These are phyloP conservation scores for Sebastes fasciatus DNA, from an alignment of 2,113 vertebrate species.

Conservation along the genomic window DNA sequence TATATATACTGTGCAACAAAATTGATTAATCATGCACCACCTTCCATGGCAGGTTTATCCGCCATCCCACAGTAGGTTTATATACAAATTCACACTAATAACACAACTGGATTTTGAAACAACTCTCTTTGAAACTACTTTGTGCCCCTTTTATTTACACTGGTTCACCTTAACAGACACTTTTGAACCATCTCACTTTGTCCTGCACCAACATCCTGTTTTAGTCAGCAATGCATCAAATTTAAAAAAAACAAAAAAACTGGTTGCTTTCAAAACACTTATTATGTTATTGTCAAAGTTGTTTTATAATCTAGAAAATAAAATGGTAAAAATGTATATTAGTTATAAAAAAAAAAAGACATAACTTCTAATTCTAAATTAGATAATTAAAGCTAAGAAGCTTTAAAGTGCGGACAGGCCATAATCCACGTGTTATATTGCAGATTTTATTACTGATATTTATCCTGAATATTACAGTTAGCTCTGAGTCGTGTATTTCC, in stretches of 20 bases:
- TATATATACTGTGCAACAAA: not conserved
- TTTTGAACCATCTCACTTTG: not conserved
- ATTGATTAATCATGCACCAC: not conserved
- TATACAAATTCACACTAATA: not conserved
- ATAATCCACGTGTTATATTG: not conserved
- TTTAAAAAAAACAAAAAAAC: too few species aligned
- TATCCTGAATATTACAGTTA: not conserved
- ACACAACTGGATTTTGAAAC: not conserved
- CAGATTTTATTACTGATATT: not conserved
- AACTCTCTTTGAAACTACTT: not conserved
- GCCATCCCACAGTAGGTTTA: not conserved
- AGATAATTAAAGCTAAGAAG: not conserved
- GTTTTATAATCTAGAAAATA: too few species aligned
- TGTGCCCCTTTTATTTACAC: not conserved
- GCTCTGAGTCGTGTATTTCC: too few species aligned
- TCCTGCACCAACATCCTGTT: not conserved
- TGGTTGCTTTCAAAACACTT: too few species aligned
- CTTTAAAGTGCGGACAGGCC: too few species aligned
- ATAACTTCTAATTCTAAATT: not conserved
- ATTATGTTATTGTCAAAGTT: too few species aligned
- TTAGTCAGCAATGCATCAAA: not conserved
- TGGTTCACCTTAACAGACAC: not conserved
- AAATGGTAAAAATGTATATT: not conserved
- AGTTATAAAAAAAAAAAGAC: not conserved
- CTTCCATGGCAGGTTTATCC: not conserved